These are phyloP conservation scores for Drosophila eohydei DNA, from an alignment of 2,888 invertebrate species.

Conservation along the genomic window DNA sequence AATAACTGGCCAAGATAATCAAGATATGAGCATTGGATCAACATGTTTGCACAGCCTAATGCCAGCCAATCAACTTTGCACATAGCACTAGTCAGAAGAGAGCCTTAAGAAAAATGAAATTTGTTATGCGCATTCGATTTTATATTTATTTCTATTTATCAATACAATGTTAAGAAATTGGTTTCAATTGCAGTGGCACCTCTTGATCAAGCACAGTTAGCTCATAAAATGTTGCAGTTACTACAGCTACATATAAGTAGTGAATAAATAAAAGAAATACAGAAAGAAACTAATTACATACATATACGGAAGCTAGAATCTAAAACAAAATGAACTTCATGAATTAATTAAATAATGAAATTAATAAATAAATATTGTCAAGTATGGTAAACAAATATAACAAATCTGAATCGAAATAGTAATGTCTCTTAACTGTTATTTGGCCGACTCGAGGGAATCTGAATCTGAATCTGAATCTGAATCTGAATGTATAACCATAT, in stretches of 20 bases:
- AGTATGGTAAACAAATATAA: constrained; percentile 37
- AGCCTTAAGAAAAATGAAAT: too few relatives aligned
- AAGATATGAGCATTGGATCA: neutral
- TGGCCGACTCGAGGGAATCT: constrained; percentile 9
- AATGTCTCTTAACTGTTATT: constrained; percentile 18
- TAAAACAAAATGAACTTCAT: constrained; percentile 13
- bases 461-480: constrained; percentile 11
- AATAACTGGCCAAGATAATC: constrained; percentile 14
- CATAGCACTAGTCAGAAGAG: neutral
- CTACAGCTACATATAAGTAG: constrained; percentile 39
- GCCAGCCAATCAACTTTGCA: neutral
- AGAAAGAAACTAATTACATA: constrained; percentile 18
- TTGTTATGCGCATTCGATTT: neutral
- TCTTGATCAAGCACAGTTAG: constrained; percentile 58
- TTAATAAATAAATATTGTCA: constrained; percentile 43
- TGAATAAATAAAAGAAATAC: constrained; percentile 15
- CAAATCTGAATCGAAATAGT: constrained; percentile 12
- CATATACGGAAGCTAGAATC: constrained; percentile 17
- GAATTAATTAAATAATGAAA: constrained; percentile 34
- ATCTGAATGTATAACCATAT: constrained; percentile 33
- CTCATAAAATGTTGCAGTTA: constrained; percentile 55
- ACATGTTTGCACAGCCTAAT: constrained; percentile 1
- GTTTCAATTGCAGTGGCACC: constrained; percentile 41
- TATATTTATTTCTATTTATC: neutral
- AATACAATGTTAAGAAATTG: constrained; percentile 5